Conservation (phyloP, 2,113 vertebrate genomes). For the Sceloporus tristichus region DNA sequence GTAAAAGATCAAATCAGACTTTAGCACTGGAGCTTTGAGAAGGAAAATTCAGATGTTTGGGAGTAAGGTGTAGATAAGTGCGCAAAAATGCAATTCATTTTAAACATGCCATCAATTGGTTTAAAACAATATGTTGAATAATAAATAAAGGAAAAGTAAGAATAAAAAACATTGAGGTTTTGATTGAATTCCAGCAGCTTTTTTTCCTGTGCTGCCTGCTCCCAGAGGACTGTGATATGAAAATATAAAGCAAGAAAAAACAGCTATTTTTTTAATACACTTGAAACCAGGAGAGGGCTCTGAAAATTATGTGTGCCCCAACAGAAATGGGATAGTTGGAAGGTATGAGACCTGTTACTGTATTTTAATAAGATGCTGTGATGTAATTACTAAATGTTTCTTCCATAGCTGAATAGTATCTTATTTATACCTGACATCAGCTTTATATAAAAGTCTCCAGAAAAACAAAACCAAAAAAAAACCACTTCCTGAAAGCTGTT, state of each 20-base stretch:
- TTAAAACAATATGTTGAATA: neutral
- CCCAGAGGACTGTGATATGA: neutral
- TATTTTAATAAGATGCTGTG: neutral
- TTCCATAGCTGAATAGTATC: neutral
- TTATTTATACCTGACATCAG: neutral
- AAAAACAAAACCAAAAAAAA: neutral
- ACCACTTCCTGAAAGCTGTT: neutral
- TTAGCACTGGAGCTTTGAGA: neutral
- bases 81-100: neutral
- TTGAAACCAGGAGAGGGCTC: neutral
- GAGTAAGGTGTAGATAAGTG: no score
- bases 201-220: neutral
- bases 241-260: neutral
- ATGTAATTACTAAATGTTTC: neutral
- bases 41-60: neutral
- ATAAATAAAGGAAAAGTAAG: no score
- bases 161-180: neutral
- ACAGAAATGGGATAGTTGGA: neutral
- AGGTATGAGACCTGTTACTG: neutral
- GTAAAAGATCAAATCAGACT: conserved; percentile 5
- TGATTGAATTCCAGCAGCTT: neutral
- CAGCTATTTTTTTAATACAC: neutral
- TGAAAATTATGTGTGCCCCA: neutral
- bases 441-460: neutral
- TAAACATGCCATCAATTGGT: neutral